Base-by-base conservation (phyloP, 2,888 invertebrate species). In the Noctuana brunneofusca region DNA sequence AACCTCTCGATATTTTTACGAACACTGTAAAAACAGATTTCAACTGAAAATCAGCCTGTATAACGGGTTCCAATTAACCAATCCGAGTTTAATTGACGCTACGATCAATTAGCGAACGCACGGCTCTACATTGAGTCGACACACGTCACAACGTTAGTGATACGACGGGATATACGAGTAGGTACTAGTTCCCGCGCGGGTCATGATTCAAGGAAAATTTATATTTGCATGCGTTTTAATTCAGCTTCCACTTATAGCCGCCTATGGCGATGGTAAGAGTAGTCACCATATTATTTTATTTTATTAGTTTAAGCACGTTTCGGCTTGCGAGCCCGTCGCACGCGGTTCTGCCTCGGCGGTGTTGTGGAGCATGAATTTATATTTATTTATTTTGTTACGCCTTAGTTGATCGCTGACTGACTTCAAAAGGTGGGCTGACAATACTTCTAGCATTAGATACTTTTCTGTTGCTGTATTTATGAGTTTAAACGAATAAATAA, bases 61-160 rank as follows among this genome's bases (percentile, higher is more conserved):
- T 5, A 22, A 14, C 11, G 3, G 16, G 14, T 1, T 54, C 12
- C 24, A 60, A 66, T 57, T 68, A 71, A 58, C 68, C 71, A 71
- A 64, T 65, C 64, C 60, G 18, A 49, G 41, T 54, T 63, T 76
- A 78, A 79, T 76, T 77, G 77, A 74, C 64, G 63, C 66, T 67
- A 35, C 54, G 48, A 65, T 58, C 68, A 71, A 68, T 68, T 69
- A 66, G 64, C 50, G 24, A 49, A 49, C 24, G 24, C 43, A 16
- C 20, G 18, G 30, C 38, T 41, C 53, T 48, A 48, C 46, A 20
- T 5, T 0, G 11, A 22, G 22, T 48, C 12, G 46, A 16, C 8
- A 0, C 41, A 18, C 22, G 46, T 48, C 20, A 48, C 22, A 12
- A 48, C 22, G 8, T 2, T 16, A 41, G 41, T 6, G 6, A 5